Percentiles rank a stretch among this genome's conserved stretches.
phyloP scores from a whole-genome alignment of 2,888 invertebrate genomes.

The Mamestra brassicae region DNA sequence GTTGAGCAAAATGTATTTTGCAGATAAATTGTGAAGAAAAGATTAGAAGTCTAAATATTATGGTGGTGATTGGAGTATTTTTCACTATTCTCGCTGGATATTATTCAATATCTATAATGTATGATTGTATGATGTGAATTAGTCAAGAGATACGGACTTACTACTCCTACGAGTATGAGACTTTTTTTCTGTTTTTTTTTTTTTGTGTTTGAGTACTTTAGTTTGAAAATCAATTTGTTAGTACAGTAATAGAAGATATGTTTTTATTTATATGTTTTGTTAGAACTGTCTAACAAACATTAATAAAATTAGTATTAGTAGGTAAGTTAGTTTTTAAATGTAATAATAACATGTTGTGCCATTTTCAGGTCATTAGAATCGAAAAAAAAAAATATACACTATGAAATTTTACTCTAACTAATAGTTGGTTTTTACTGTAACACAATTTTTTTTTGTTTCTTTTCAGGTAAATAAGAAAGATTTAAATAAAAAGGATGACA shows the following conservation, averaged over 20 bases:
- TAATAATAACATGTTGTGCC: background rate
- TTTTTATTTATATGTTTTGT: background rate
- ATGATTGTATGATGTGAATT: constrained; percentile 39
- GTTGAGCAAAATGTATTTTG: constrained; percentile 21
- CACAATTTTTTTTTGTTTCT: constrained; percentile 6
- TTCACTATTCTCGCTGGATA: constrained; percentile 32
- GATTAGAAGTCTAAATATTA: constrained; percentile 1
- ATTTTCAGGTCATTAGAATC: background rate
- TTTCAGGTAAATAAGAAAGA: constrained; percentile 88
- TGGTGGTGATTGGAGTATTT: constrained; percentile 16
- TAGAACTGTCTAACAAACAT: background rate
- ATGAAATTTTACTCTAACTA: too few species aligned
- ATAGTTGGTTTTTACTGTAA: background rate
- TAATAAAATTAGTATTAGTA: too few species aligned
- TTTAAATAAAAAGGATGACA: constrained; percentile 79
- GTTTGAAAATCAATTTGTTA: too few species aligned
- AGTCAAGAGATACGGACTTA: background rate
- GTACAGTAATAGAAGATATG: too few species aligned
- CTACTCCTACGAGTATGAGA: background rate
- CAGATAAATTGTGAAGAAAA: constrained; percentile 27
- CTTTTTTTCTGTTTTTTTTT: background rate
- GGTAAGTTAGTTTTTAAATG: background rate
- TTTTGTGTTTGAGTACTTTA: background rate
- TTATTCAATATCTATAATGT: constrained; percentile 27
- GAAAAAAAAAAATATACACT: background rate